These are phyloP conservation scores for Neria commutata DNA, from an alignment of 2,888 invertebrate species.

Conservation along the genomic window DNA sequence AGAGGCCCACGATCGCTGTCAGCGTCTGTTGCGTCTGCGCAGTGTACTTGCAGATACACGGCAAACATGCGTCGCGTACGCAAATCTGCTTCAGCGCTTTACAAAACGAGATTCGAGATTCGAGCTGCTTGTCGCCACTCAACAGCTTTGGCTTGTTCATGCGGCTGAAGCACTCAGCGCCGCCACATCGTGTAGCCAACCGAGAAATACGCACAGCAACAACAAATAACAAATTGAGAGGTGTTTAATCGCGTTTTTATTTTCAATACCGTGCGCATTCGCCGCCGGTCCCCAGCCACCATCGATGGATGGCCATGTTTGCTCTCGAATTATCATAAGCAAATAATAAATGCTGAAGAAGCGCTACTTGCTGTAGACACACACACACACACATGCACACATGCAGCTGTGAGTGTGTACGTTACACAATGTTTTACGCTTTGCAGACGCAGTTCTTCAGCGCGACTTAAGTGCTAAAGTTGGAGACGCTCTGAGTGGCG, in stretches of 20 bases:
- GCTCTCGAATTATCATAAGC: conserved; percentile 58
- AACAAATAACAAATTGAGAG: conserved; percentile 57
- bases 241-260: conserved; percentile 61
- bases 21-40: not conserved
- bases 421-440: conserved; percentile 32
- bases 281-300: not conserved
- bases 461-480: conserved; percentile 50
- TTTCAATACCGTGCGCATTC: conserved; percentile 1
- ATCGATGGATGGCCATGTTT: conserved; percentile 33
- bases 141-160: conserved; percentile 38
- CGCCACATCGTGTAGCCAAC: conserved; percentile 20
- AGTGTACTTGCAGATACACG: not conserved
- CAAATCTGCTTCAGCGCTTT: no score
- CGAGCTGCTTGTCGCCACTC: conserved; percentile 40
- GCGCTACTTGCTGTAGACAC: conserved; percentile 4
- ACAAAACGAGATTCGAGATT: not conserved
- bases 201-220: not conserved
- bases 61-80: not conserved
- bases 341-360: conserved; percentile 40
- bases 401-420: no score
- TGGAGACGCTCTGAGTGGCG: conserved; percentile 40
- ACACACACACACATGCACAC: no score
- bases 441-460: conserved; percentile 31
- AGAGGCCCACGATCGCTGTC: not conserved
- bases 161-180: conserved; percentile 7